Evolutionary conservation across 2,113 vertebrate species (phyloP), one percentile per base, ranked within the genome.

Genomic region (Muscicapa adusta): DNA sequence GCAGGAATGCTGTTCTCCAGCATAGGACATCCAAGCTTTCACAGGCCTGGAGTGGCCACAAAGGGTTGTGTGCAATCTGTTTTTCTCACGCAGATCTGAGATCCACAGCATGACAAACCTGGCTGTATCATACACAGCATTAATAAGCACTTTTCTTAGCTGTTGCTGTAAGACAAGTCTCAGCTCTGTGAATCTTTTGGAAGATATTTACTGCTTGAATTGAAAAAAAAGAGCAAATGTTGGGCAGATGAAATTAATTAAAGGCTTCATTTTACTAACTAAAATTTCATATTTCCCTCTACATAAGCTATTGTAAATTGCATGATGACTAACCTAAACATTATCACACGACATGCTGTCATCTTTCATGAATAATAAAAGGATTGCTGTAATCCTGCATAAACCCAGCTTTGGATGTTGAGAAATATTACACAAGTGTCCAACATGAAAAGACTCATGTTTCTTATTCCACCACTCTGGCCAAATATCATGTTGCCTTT

Each of bases 401-500:
- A 91, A 97, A 84, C 45, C 90, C 72, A 65, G 7, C 14, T 92
- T 71, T 84, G 79, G 68, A 90, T 92, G 72, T 78, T 56, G 88
- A 94, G 68, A 93, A 95, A 90, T 65, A 60, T 87, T 95, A 82
- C 90, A 88, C 92, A 95, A 96, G 77, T 77, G 91, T 90, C 84
- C 89, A 80, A 79, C 66, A 90, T 85, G 88, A 95, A 94, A 94
- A 88, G 79, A 94, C 71, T 96, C 85, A 53, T 96, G 83, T 95
- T 93, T 93, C 81, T 91, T 96, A 89, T 96, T 97, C 92, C 74
- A 66, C 73, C 53, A 68, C 82, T 88, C 90, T 75, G 85, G 95
- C 94, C 91, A 96, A 96, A 93, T 93, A 83, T 33, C 86, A 85
- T 95, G 78, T 91, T 92, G 78, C 79, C 90, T 94, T 94, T 94